A percentile compares a stretch with the other conserved stretches of the same genome.
These are phyloP conservation scores for Deroptyus accipitrinus DNA, from an alignment of 2,113 vertebrate species.

Conservation along the genomic window DNA sequence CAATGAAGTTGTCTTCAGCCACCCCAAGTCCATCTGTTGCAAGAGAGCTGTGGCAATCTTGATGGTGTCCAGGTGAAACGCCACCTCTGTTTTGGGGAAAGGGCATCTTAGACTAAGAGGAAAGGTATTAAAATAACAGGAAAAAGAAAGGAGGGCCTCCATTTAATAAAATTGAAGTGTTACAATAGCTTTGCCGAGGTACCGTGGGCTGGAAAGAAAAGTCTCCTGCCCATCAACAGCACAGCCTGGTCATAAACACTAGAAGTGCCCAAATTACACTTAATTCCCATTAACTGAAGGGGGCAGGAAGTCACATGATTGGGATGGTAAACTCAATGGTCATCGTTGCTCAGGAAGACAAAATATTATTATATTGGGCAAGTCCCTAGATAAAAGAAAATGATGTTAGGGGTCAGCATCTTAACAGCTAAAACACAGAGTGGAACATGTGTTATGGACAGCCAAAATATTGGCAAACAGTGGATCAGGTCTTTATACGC, in stretches of 20 bases:
- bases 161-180: not conserved
- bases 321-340: not conserved
- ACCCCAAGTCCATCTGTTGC: not conserved
- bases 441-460: fast-evolving
- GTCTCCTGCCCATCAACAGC: not conserved
- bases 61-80: not conserved
- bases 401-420: fast-evolving
- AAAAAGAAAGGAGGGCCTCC: not conserved
- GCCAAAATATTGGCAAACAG: not conserved
- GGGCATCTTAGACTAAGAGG: not conserved
- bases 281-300: not conserved
- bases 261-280: not conserved
- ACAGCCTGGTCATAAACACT: not conserved
- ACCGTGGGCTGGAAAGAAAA: not conserved
- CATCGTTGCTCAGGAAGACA: not conserved
- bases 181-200: not conserved
- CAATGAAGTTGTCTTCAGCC: not conserved
- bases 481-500: not conserved
- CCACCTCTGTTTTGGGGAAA: not conserved
- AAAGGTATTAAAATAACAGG: not conserved
- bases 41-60: not conserved
- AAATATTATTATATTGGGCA: not conserved
- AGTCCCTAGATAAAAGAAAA: not conserved
- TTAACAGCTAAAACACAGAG: not conserved
- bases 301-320: not conserved